Base-by-base conservation (phyloP, 2,888 invertebrate genomes). In the Pyrochroa serraticornis region DNA sequence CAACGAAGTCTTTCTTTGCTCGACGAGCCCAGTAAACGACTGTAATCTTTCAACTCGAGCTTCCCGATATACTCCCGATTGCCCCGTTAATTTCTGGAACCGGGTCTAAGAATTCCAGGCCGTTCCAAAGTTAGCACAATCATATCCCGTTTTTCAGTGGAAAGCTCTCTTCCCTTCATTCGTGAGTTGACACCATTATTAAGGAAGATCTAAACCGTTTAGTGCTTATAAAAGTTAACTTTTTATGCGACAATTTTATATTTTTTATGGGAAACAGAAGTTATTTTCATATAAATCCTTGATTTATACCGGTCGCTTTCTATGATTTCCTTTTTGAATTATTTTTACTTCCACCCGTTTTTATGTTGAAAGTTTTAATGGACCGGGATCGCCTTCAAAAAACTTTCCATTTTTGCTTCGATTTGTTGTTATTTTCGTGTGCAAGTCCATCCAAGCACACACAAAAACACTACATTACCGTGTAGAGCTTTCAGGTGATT, bases 321-420 rank as follows among this genome's bases (percentile, higher is more conserved):
- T 55, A 47, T 55, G 53, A 55, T 54, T 55, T 49, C 31, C 50
- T 47, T 49, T 46, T 55, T 50, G 54, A 59, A 59, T 54, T 55
- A 59, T 59, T 55, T 55, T 41, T 48, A 48, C 52, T 58, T 52
- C 47, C 50, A 33, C 46, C 48, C 58, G 49, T 58, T 53, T 58
- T 58, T 58, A 58, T 53, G 58, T 53, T 44, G 30, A 53, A 58
- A 58, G 53, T 58, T 58, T 54, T 58, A 58, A 58, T 54, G 58
- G 53, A 49, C 50, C 44, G 36, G 22, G 32, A 44, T 22, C 22
- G 22, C 22, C 22, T 9, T 43, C n/a, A n/a, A 9, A 44, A 52
- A 38, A 44, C 44, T 45, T 42, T 45, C 44, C 38, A 44, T 53
- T 53, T 53, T 12, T 41, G 46, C 39, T 46, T 33, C 38, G 13